Evolutionary conservation across 1,140 invertebrate species (phyloP).

Genomic region (Hyphantria cunea): DNA sequence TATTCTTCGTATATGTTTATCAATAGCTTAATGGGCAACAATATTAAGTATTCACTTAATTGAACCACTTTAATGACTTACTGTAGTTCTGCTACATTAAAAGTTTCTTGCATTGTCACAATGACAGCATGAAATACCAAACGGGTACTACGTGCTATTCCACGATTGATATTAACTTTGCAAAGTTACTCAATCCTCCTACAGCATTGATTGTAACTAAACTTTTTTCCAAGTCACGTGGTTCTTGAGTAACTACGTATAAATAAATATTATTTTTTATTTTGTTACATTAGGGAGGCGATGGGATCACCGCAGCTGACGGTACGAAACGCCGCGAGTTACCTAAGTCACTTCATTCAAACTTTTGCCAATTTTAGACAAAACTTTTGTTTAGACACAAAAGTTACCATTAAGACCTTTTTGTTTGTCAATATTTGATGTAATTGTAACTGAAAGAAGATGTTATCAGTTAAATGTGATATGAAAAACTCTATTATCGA

Average conservation of each 20-base stretch:
- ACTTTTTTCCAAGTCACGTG: slow-evolving; percentile 39
- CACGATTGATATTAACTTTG: slow-evolving; percentile 17
- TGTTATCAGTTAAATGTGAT: not conserved
- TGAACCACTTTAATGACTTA: no score
- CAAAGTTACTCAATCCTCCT: slow-evolving; percentile 18
- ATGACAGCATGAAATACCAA: slow-evolving; percentile 17
- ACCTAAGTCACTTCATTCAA: slow-evolving; percentile 70
- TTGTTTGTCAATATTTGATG: slow-evolving; percentile 43
- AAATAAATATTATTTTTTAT: slow-evolving; percentile 57
- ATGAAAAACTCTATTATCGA: not conserved
- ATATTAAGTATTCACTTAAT: no score
- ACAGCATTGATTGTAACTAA: slow-evolving; percentile 24
- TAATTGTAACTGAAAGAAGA: slow-evolving; percentile 36
- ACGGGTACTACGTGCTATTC: slow-evolving; percentile 10
- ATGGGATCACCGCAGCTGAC: slow-evolving; percentile 71
- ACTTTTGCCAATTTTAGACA: slow-evolving; percentile 68
- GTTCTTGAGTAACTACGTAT: slow-evolving; percentile 38
- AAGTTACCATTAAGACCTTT: slow-evolving; percentile 57
- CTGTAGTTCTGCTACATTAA: no score
- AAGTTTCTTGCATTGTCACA: slow-evolving; percentile 6
- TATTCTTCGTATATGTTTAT: no score
- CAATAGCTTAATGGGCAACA: no score
- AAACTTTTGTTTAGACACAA: slow-evolving; percentile 64
- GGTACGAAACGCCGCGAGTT: slow-evolving; percentile 56
- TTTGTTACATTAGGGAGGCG: slow-evolving; percentile 57